A percentile compares a stretch with the other conserved stretches of the same genome.
phyloP scores from a whole-genome alignment of 2,797 vertebrate species.

The Neosilurus mollespiculum region DNA sequence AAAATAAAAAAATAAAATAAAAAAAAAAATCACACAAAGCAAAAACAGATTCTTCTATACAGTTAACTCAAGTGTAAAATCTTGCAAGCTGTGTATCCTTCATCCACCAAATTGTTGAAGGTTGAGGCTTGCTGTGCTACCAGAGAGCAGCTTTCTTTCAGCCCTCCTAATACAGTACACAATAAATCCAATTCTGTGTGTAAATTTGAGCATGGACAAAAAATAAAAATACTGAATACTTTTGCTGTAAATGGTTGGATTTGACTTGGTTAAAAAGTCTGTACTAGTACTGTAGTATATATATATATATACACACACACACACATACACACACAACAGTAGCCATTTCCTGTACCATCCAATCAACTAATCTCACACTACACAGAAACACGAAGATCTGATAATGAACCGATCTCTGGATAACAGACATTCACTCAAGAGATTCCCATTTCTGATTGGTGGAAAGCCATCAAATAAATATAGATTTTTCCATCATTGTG shows the following conservation, averaged over 20 bases:
- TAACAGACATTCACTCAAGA: too few species aligned
- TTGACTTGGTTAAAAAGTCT: neutral
- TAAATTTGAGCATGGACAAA: neutral
- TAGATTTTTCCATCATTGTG: too few species aligned
- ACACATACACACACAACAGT: too few species aligned
- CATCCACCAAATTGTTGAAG: neutral
- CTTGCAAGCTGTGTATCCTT: neutral
- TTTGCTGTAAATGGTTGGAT: neutral
- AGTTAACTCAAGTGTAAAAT: neutral
- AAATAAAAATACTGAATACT: neutral
- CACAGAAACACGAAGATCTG: too few species aligned
- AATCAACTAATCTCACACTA: neutral
- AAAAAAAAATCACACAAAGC: too few species aligned
- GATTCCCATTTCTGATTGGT: too few species aligned
- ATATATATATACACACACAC: too few species aligned
- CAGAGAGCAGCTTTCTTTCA: neutral
- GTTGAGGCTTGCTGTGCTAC: neutral
- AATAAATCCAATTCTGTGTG: neutral
- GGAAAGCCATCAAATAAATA: too few species aligned
- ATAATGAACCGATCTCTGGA: too few species aligned
- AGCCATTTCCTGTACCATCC: neutral
- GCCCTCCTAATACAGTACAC: neutral
- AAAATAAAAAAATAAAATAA: too few species aligned
- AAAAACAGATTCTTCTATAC: neutral
- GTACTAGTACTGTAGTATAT: neutral